Evolutionary conservation across 1,140 invertebrate species (phyloP), one percentile per base, ranked within the genome.

Genomic region (Drosophila bocqueti): DNA sequence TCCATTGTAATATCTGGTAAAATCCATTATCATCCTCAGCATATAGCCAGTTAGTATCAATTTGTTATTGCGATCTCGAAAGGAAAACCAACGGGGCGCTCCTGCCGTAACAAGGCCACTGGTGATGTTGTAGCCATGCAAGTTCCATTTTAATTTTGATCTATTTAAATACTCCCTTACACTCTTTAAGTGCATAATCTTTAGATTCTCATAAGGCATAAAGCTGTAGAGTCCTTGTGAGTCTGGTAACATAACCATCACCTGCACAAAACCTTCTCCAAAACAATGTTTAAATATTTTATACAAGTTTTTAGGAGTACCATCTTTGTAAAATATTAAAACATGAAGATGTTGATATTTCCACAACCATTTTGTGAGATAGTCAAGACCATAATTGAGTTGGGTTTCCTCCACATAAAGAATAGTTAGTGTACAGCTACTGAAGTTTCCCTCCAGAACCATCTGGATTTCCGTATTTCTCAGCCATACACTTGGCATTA

Each of bases 41-140:
- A 87, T 87, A 67, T 87, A 87, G 4, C 83, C 83, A 6, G 83
- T 75, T 18, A 80, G 63, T 9, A 87, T 31, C 5, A 60, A 13
- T 26, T 49, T 49, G 16, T 75, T 47, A 0, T 50, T 34, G 4
- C 78, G 62, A 66, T 87, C 63, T 18, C 24, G 62, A 34, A 83
- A 87, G n/a, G 65, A 52, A 43, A 87, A 87, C 29, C 72, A 78
- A 40, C 76, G 59, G 1, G 83, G 83, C 15, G 83, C 76, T n/a
- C 66, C 76, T 9, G 72, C 59, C 2, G 52, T 60, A 9, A 80
- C 43, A 2, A 86, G 67, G 8, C 79, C 83, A 40, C 64, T 76
- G 13, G 64, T 87, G 1, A 86, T 79, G 15, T 55, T 45, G 36
- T 73, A 74, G 4, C 83, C 83, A 31, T 76, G 54, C 18, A 86